A percentile compares a stretch with the other conserved stretches of the same genome.
These are phyloP conservation scores for Gyrodactylus salaris DNA, from an alignment of 1,140 invertebrate species.

Conservation along the genomic window DNA sequence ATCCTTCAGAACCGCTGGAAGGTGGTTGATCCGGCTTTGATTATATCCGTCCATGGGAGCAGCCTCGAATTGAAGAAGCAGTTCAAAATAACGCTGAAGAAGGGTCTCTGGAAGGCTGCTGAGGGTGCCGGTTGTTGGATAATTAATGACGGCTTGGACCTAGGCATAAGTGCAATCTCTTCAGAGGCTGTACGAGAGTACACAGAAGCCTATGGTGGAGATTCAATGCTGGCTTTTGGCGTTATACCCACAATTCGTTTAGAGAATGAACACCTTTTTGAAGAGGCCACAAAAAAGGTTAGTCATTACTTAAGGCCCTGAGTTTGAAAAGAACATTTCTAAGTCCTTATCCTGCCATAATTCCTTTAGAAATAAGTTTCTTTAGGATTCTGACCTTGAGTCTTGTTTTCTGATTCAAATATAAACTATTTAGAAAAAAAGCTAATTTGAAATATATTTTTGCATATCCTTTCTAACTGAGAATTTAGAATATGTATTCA, in stretches of 20 bases:
- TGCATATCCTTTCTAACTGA: background rate
- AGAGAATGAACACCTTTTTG: background rate
- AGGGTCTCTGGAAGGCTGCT: slow-evolving; percentile 2
- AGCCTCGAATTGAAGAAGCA: background rate
- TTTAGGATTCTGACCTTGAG: too few species aligned
- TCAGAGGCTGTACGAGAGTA: slow-evolving; percentile 21
- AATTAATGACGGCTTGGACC: slow-evolving; percentile 20
- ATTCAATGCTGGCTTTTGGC: background rate
- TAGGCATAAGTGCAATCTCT: slow-evolving; percentile 21
- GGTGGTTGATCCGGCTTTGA: background rate
- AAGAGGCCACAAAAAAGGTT: background rate
- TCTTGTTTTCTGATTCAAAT: too few species aligned
- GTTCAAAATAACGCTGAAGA: slow-evolving; percentile 5
- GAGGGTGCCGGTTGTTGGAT: slow-evolving; percentile 14
- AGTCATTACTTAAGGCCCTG: too few species aligned
- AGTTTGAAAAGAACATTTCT: too few species aligned
- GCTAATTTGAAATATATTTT: too few species aligned
- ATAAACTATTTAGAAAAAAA: too few species aligned
- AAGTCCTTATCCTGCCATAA: too few species aligned
- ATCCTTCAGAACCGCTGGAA: background rate
- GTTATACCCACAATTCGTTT: background rate
- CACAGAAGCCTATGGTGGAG: slow-evolving; percentile 5
- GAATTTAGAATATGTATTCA: background rate
- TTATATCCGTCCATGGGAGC: background rate
- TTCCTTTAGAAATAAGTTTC: too few species aligned